Percentiles rank a stretch among this genome's conserved stretches.
Evolutionary conservation across 2,113 vertebrate genomes (phyloP).

Genomic region (Chascanopsetta lugubris): DNA sequence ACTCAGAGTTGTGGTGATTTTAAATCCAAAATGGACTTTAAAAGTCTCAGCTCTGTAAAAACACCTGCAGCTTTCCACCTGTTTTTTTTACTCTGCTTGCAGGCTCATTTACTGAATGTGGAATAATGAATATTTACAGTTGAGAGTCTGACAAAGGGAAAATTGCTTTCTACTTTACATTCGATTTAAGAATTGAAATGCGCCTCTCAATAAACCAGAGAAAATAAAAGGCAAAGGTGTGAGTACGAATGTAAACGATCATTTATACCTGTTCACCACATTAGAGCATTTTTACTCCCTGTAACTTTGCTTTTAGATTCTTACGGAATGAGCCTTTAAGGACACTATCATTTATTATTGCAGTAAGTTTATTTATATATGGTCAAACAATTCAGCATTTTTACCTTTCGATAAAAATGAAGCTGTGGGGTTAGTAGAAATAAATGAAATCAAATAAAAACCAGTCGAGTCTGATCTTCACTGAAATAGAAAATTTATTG

Average conservation of each 20-base stretch:
- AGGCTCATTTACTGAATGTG: neutral
- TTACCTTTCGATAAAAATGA: neutral
- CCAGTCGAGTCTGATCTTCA: slow-evolving; percentile 53
- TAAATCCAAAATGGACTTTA: slow-evolving; percentile 4
- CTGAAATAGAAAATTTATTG: slow-evolving; percentile 83
- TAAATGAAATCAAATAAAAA: slow-evolving; percentile 49
- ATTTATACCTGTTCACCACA: too few relatives aligned
- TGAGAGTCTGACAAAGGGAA: neutral
- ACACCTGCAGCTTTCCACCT: neutral
- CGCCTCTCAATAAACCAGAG: slow-evolving; percentile 4
- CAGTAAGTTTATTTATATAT: too few relatives aligned
- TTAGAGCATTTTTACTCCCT: too few relatives aligned
- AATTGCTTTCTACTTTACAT: neutral
- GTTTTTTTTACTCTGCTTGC: slow-evolving; percentile 7
- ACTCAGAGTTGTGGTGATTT: neutral
- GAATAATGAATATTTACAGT: slow-evolving; percentile 13
- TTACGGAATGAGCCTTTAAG: too few relatives aligned
- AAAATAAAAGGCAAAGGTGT: neutral
- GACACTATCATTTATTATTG: too few relatives aligned
- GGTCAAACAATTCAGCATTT: too few relatives aligned
- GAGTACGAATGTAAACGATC: too few relatives aligned
- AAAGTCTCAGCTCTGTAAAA: slow-evolving; percentile 9
- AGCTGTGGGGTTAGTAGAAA: neutral
- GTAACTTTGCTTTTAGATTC: too few relatives aligned
- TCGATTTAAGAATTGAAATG: neutral